These are phyloP conservation scores for Saccostrea cuccullata DNA, from an alignment of 1,140 invertebrate genomes.

Conservation along the genomic window DNA sequence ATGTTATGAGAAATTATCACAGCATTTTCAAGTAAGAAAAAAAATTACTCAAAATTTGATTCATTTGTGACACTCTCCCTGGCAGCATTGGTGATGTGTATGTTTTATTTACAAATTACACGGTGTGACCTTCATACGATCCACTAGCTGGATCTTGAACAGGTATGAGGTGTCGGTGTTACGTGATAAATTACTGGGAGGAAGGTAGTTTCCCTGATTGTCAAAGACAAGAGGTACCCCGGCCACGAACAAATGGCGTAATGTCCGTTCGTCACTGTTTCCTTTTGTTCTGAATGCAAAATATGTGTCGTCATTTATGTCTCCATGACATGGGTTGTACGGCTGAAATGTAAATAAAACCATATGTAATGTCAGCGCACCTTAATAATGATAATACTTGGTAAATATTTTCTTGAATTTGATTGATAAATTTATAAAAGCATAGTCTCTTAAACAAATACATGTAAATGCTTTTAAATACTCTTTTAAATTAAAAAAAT, in stretches of 20 bases:
- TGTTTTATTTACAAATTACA: neutral
- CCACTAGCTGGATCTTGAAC: neutral
- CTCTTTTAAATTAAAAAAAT: too few species aligned
- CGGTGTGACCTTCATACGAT: conserved; percentile 35
- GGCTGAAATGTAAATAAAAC: neutral
- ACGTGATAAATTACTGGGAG: neutral
- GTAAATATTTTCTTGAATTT: too few species aligned
- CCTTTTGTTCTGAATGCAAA: conserved; percentile 31
- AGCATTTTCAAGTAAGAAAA: too few species aligned
- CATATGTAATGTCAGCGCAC: neutral
- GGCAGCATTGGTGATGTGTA: too few species aligned
- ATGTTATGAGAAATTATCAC: too few species aligned
- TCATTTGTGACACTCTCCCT: too few species aligned
- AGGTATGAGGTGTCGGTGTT: neutral
- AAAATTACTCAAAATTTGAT: too few species aligned
- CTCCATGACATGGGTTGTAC: neutral
- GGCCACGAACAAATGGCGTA: conserved; percentile 1
- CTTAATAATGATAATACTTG: neutral
- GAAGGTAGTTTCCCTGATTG: conserved; percentile 35
- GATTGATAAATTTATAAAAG: too few species aligned
- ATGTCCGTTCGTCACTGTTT: neutral
- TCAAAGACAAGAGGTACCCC: conserved; percentile 33
- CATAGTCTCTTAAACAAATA: too few species aligned
- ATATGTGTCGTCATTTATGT: conserved; percentile 6
- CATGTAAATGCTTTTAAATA: too few species aligned